These are phyloP conservation scores for Scophthalmus maximus DNA, from an alignment of 2,113 vertebrate species.

Conservation along the genomic window DNA sequence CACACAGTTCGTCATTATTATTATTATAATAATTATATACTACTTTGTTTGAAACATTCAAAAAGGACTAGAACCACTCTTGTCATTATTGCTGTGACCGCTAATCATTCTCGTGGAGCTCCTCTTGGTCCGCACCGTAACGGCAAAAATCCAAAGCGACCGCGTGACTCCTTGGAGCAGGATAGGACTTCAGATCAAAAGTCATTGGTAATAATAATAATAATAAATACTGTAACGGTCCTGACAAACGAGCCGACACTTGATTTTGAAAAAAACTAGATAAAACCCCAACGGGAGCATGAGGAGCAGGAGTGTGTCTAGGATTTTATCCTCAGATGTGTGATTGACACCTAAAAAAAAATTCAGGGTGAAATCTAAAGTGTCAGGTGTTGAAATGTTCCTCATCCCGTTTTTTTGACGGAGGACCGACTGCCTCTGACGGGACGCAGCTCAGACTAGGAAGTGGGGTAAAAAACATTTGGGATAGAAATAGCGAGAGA, in stretches of 20 bases:
- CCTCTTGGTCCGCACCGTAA: slow-evolving; percentile 65
- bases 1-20: slow-evolving; percentile 29
- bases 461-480: background rate
- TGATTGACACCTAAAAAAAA: slow-evolving; percentile 26
- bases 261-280: slow-evolving; percentile 21
- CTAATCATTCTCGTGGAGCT: slow-evolving; percentile 40
- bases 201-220: slow-evolving; percentile 33
- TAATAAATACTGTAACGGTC: slow-evolving; percentile 80
- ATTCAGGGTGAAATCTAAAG: slow-evolving; percentile 17
- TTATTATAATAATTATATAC: slow-evolving; percentile 60
- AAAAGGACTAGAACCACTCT: slow-evolving; percentile 62
- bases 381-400: slow-evolving; percentile 27
- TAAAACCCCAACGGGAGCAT: slow-evolving; percentile 23
- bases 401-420: no score
- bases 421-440: background rate
- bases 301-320: slow-evolving; percentile 16
- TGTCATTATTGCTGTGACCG: slow-evolving; percentile 73
- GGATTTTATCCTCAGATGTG: slow-evolving; percentile 5
- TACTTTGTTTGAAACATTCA: slow-evolving; percentile 71
- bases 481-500: background rate
- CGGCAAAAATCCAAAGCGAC: slow-evolving; percentile 63
- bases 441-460: background rate
- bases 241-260: slow-evolving; percentile 17
- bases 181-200: slow-evolving; percentile 50
- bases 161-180: slow-evolving; percentile 54